Conservation (phyloP, 2,888 invertebrate genomes). For the Athalia circularis region DNA sequence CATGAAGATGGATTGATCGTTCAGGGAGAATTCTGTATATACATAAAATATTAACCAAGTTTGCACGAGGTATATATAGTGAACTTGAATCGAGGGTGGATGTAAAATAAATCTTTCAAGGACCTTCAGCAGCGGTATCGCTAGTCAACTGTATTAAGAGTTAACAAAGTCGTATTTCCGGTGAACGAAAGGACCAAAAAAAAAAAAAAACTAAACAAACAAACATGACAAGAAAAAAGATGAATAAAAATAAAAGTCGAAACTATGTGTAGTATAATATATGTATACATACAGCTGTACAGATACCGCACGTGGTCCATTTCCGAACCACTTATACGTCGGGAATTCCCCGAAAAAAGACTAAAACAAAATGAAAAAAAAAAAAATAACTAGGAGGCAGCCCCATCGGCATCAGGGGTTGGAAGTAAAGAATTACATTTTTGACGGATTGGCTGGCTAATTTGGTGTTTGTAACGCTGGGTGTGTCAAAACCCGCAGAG, state of each 20-base stretch:
- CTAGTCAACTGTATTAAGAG: constrained; percentile 9
- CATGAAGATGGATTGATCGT: too few relatives aligned
- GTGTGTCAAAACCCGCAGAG: constrained; percentile 34
- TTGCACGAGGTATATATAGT: neutral
- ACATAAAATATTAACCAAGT: constrained; percentile 12
- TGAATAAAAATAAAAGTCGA: too few relatives aligned
- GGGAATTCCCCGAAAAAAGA: constrained; percentile 35
- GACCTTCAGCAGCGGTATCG: neutral
- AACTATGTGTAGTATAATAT: too few relatives aligned
- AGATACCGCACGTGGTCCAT: constrained; percentile 32
- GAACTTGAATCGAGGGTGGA: neutral
- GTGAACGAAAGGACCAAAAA: neutral
- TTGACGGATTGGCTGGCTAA: constrained; percentile 61
- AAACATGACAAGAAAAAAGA: too few relatives aligned
- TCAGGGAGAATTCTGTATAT: too few relatives aligned
- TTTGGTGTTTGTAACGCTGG: constrained; percentile 48
- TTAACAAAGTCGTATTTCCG: constrained; percentile 41
- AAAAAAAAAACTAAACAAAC: too few relatives aligned
- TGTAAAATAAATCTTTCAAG: neutral
- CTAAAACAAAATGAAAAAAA: too few relatives aligned
- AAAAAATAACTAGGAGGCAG: too few relatives aligned
- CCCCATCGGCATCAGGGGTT: constrained; percentile 15
- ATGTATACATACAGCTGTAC: too few relatives aligned
- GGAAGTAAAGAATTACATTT: constrained; percentile 54
- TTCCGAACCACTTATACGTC: constrained; percentile 39